Conservation (phyloP, 2,113 vertebrate genomes). For the Lathamus discolor region DNA sequence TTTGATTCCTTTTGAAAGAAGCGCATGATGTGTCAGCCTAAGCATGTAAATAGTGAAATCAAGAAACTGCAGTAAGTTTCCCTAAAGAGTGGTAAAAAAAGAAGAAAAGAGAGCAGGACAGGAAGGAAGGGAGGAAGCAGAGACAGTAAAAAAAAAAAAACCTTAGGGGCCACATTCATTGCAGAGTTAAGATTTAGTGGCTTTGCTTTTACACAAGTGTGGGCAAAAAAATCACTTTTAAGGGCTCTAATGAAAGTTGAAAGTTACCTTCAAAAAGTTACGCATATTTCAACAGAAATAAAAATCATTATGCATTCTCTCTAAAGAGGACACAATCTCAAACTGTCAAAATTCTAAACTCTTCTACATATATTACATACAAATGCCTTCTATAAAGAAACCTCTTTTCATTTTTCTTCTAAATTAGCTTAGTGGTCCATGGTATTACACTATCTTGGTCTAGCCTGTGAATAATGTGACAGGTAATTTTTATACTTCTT, state of each 20-base stretch:
- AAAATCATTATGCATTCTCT: constrained; percentile 78
- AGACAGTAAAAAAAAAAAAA: background rate
- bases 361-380: constrained; percentile 75
- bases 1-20: constrained; percentile 1
- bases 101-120: background rate
- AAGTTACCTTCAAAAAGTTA: constrained; percentile 81
- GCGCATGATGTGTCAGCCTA: background rate
- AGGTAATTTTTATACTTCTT: constrained; percentile 73
- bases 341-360: constrained; percentile 76
- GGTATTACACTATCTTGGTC: constrained; percentile 65
- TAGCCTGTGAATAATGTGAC: constrained; percentile 71
- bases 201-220: constrained; percentile 20
- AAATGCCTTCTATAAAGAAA: constrained; percentile 70
- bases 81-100: background rate
- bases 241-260: constrained; percentile 72
- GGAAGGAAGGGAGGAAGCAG: background rate
- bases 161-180: background rate
- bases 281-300: constrained; percentile 79
- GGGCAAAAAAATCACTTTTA: constrained; percentile 40
- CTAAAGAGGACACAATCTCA: constrained; percentile 76
- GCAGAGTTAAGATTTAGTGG: constrained; percentile 25
- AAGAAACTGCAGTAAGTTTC: background rate
- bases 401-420: constrained; percentile 63
- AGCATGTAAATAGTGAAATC: background rate
- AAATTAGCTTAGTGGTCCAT: constrained; percentile 80